Evolutionary conservation across 1,140 invertebrate genomes (phyloP), one percentile per base, ranked within the genome.

Genomic region (Lordiphosa clarofinis): DNA sequence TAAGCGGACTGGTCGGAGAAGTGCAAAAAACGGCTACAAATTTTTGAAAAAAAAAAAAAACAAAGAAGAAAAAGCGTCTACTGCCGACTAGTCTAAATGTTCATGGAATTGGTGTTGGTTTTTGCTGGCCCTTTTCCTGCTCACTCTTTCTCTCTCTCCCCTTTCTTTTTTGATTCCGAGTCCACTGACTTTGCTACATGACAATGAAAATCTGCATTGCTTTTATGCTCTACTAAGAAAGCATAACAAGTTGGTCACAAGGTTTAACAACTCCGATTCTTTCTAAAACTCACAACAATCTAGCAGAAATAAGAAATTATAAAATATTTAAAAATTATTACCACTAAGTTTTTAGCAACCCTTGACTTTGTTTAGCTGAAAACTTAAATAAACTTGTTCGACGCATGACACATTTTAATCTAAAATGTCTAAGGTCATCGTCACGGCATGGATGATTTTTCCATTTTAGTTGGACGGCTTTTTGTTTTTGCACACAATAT

Each of bases 141-240:
- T 57, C 65, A 9, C 44, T 38, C 19, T 15, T 28, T 40, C 7
- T 21, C 7, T 31, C 10, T 37, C 11, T 15, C 8, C 44, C 7
- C 31, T 36, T 5, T n/a, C n/a, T 40, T 44, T 40, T 54, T 36
- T 54, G 47, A 42, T 36, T 54, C 38, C 43, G 46, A 42, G 67
- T 43, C 71, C 57, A 68, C 44, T 81, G 76, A 82, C 76, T 82
- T 82, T 82, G 76, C 73, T 65, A 76, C 76, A 82, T 84, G 76
- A 76, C 78, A 84, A 82, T 82, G 76, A 82, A 82, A 82, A 65
- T 84, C 76, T 73, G 68, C 72, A 76, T 72, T 73, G 68, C 47
- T 48, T 15, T 46, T 43, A 48, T 66, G 44, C 53, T 15, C 70
- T 73, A 28, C 1, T 9, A 5, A n/a, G 15, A 6, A 19, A 6